Conservation (phyloP, 2,797 vertebrate genomes). For the Acomys russatus region DNA sequence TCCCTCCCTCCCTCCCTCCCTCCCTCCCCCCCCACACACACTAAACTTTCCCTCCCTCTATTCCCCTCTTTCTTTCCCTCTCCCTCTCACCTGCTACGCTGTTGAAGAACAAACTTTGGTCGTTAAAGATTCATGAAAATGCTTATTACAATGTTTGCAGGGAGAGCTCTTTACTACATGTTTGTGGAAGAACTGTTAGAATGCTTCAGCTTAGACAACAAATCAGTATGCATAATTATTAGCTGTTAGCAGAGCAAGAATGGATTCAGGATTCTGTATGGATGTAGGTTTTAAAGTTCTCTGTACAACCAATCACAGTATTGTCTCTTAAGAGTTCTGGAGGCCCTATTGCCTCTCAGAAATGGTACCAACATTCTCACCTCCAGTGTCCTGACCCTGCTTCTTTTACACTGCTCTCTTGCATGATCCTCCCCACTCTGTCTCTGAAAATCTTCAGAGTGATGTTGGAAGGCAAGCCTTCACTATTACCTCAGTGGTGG, state of each 20-base stretch:
- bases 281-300: background rate
- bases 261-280: background rate
- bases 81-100: background rate
- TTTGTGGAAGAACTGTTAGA: constrained; percentile 13
- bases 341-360: background rate
- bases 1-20: too few relatives aligned
- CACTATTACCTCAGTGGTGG: background rate
- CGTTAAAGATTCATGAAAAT: background rate
- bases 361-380: background rate
- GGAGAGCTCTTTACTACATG: background rate
- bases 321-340: background rate
- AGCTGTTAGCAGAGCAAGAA: background rate
- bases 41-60: too few relatives aligned
- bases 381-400: background rate
- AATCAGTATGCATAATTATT: background rate
- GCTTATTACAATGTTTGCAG: background rate
- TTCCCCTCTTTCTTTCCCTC: too few relatives aligned
- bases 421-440: fast-evolving
- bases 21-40: too few relatives aligned
- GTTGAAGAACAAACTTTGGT: background rate
- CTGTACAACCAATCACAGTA: background rate
- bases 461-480: background rate
- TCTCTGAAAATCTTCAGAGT: background rate
- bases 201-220: background rate
- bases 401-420: background rate